These are phyloP conservation scores for Bombus terrestris DNA, from an alignment of 1,140 invertebrate genomes.

Conservation along the genomic window DNA sequence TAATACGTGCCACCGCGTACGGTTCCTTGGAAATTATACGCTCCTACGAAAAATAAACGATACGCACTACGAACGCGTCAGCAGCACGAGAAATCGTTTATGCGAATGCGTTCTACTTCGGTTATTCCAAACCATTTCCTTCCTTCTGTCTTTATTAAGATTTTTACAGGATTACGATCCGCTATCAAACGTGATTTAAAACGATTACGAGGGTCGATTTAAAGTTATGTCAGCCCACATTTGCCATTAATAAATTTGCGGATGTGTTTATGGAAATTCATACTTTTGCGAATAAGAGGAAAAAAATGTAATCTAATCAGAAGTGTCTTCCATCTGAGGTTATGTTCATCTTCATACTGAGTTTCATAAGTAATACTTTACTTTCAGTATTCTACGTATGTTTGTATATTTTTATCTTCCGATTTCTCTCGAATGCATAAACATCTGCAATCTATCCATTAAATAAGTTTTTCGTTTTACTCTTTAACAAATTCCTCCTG, in stretches of 20 bases:
- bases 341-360: too few relatives aligned
- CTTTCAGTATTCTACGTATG: too few relatives aligned
- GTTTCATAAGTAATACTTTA: too few relatives aligned
- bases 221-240: not conserved
- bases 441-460: too few relatives aligned
- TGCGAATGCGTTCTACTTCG: slow-evolving; percentile 13
- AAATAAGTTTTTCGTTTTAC: too few relatives aligned
- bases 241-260: not conserved
- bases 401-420: too few relatives aligned
- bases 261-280: not conserved
- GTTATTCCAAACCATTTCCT: not conserved
- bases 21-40: slow-evolving; percentile 62
- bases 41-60: slow-evolving; percentile 52
- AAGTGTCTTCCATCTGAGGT: too few relatives aligned
- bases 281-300: not conserved
- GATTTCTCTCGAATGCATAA: too few relatives aligned
- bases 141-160: slow-evolving; percentile 23
- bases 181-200: not conserved
- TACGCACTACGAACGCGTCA: not conserved
- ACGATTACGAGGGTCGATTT: not conserved
- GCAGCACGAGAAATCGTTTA: slow-evolving; percentile 35
- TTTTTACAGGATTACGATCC: slow-evolving; percentile 25
- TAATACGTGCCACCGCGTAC: slow-evolving; percentile 54
- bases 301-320: not conserved
- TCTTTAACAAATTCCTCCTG: too few relatives aligned